Percentiles rank a stretch among this genome's conserved stretches.
These are phyloP conservation scores for Eupithecia exiguata DNA, from an alignment of 2,888 invertebrate species.

Conservation along the genomic window DNA sequence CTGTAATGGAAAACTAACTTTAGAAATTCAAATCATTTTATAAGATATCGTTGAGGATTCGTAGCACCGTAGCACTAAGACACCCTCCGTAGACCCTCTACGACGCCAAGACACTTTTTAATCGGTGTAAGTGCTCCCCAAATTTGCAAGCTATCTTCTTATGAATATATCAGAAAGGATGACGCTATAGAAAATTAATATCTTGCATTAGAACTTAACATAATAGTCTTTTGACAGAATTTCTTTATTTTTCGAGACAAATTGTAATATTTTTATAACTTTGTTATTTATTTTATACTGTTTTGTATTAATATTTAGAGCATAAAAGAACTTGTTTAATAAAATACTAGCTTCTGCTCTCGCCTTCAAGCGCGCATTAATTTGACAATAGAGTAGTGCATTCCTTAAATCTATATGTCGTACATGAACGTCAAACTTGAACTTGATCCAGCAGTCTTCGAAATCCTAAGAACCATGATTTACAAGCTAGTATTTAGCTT, in stretches of 20 bases:
- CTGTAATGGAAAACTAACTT: background rate
- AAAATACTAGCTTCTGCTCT: background rate
- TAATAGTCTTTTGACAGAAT: background rate
- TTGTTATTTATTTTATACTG: background rate
- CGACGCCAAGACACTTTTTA: conserved; percentile 64
- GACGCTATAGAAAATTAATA: conserved; percentile 42
- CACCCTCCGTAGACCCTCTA: conserved; percentile 56
- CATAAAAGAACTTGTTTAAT: background rate
- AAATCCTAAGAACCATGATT: background rate
- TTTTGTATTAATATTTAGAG: background rate
- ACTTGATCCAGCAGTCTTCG: background rate
- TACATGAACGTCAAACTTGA: background rate
- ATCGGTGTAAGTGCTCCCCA: conserved; percentile 78
- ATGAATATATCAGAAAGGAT: conserved; percentile 69
- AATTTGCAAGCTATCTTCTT: conserved; percentile 72
- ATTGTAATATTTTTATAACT: background rate
- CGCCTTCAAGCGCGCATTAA: background rate
- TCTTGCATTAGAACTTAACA: conserved; percentile 27
- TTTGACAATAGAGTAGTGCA: background rate
- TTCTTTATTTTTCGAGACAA: background rate
- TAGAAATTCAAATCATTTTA: background rate
- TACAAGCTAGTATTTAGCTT: no score
- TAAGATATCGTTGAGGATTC: background rate
- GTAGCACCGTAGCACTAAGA: conserved; percentile 32
- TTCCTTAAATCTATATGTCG: background rate